Evolutionary conservation across 1,140 invertebrate species (phyloP), one percentile per base, ranked within the genome.

Genomic region (Neodiprion lecontei): DNA sequence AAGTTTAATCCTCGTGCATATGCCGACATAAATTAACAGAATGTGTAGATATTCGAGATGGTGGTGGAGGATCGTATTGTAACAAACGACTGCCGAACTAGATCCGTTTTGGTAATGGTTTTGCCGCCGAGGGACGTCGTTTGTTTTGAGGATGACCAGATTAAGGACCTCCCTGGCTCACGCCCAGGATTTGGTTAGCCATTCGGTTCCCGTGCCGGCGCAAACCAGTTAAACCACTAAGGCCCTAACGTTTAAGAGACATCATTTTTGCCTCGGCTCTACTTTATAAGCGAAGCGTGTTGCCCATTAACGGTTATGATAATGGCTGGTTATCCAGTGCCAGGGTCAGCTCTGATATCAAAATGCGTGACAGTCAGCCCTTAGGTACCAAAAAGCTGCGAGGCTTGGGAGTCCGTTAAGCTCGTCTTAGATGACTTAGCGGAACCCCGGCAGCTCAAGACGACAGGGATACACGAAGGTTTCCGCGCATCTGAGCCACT

Each of bases 141-240:
- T 61, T 61, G 53, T 61, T 61, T 61, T 61, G 53, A 61, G 53
- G 53, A 61, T 61, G 53, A 61, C 11, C 53, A 61, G 53, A 61
- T 61, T 61, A 61, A 9, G 53, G 53, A 9, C 53, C 5, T 61
- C 53, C 53, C 53, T 61, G 53, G 53, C 53, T 61, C 53, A 61
- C 53, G 53, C 53, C 53, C 53, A 61, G 53, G 11, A 61, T 61
- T 61, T 61, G 53, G 53, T 61, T 61, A 61, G n/a, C 53, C 53
- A 61, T 61, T 61, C 53, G 53, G 53, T 61, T 14, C 4, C 53
- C 53, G 53, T 61, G n/a, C 11, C 53, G 53, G 53, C 53, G 53
- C 9, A 61, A 61, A 61, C 53, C 5, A 61, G 53, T 61, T 61
- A 61, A 61, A 61, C 53, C 53, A 61, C 53, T 61, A 8, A 61